Base-by-base conservation (phyloP, 2,797 vertebrate genomes). In the Hoplostethus atlanticus region DNA sequence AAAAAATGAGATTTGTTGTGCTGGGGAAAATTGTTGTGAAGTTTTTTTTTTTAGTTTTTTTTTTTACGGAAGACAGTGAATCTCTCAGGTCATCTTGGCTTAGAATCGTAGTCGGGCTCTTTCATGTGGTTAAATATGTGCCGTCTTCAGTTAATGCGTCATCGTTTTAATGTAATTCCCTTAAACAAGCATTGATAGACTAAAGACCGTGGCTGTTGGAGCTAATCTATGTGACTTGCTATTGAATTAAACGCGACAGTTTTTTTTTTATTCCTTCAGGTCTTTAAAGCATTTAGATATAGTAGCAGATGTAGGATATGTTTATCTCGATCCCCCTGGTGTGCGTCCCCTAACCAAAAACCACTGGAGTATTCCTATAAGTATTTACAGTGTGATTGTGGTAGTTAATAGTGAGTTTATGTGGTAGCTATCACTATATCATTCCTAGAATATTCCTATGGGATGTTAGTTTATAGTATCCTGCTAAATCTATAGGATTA, bases 271-370 rank as follows among this genome's bases (percentile, higher is more conserved):
- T 66, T 25, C 13, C 54, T 53, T 53, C 16, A 46, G 67, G 64
- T 55, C 50, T 81, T 63, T 81, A 73, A 86, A 90, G 90, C 79
- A 88, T 92, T 91, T 66, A 87, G 66, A 83, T 59, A 58, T 6
- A 51, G 60, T 6, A 48, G 60, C 80, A 73, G 73, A 83, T 58
- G 57, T 3, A 73, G 66, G 72, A 76, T 36, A 3, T 16, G 78
- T 80, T 81, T 69, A 82, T 84, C 82, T 2, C 3, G 81, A 68
- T 81, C 72, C 83, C 87, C 86, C 21, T 44, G 74, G 77, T 73
- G 74, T 31, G 54, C 6, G 5, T 74, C 80, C 77, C 73, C 47
- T 64, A 70, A 70, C 38, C 6, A 67, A 62, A 55, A 67, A 55
- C 82, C 60, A 31, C 31, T 62, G 73, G 62, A 69, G 12, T 53